Percentiles rank a stretch among this genome's conserved stretches.
Conservation (phyloP, 1,140 invertebrate genomes). For the Trypoxylus dichotomus region DNA sequence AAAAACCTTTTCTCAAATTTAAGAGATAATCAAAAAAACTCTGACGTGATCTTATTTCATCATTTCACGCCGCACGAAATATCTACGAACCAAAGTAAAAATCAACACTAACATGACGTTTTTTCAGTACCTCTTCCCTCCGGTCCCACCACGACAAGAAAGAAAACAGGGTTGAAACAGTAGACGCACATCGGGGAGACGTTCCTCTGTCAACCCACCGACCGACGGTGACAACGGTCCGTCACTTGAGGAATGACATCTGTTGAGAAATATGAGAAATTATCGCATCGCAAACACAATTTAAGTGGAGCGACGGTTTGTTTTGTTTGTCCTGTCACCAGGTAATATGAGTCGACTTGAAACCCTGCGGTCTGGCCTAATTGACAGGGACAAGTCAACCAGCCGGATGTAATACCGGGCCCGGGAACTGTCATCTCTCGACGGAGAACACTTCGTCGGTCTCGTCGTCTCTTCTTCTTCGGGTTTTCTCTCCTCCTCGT, state of each 20-base stretch:
- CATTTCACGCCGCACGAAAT: neutral
- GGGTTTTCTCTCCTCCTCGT: neutral
- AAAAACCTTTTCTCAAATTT: too few relatives aligned
- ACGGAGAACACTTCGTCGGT: neutral
- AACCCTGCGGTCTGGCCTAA: constrained; percentile 44
- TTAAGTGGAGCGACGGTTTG: constrained; percentile 42
- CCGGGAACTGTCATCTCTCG: constrained; percentile 33
- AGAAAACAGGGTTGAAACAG: constrained; percentile 3
- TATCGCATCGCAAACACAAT: constrained; percentile 39
- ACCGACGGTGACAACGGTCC: neutral
- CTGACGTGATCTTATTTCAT: neutral
- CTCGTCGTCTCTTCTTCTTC: constrained; percentile 10
- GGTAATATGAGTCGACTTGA: constrained; percentile 49
- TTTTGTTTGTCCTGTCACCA: constrained; percentile 49
- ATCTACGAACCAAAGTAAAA: too few relatives aligned
- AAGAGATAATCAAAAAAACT: neutral
- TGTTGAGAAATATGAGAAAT: constrained; percentile 43
- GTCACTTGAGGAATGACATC: constrained; percentile 26
- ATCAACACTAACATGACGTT: neutral
- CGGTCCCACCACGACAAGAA: neutral
- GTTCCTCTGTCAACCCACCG: constrained; percentile 1
- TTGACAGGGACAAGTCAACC: constrained; percentile 50
- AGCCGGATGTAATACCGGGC: constrained; percentile 33
- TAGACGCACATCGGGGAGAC: constrained; percentile 10
- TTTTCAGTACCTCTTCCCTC: neutral